Evolutionary conservation across 2,888 invertebrate species (phyloP), one percentile per base, ranked within the genome.

Genomic region (Drosophila dives): DNA sequence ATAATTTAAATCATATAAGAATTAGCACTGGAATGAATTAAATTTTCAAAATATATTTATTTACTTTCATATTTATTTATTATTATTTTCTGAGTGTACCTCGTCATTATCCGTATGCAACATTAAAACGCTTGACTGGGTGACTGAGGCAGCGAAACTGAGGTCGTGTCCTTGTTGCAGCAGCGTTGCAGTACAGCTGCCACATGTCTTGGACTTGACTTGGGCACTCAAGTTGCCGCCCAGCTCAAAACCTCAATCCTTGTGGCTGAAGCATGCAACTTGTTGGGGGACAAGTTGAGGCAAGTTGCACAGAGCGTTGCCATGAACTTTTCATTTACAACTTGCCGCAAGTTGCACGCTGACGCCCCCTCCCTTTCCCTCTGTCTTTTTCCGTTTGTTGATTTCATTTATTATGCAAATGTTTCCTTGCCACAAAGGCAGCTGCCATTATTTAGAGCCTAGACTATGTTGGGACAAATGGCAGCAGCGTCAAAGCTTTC

Each of bases 381-480:
- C 1, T 3, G 12, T 56, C 6, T n/a, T 11, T 17, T 26, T 55
- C 17, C 15, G 63, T 71, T 64, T 60, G 58, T 72, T 80, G 68
- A 87, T 85, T 89, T 86, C 73, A 87, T 90, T 86, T 87, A 89
- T 86, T 87, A 90, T 89, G 89, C 70, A 89, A 69, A 82, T 80
- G 59, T 53, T 79, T 84, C 54, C 62, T 64, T 49, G 48, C 69
- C 59, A 45, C 62, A 55, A 42, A 65, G 29, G 38, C 55, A 55
- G 38, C 26, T 12, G 26, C 26, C 26, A 55, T 55, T 55, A 38
- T 38, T 38, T 63, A 60, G 62, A 64, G 88, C 81, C 81, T 81
- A 80, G 74, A 66, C 71, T 58, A 68, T 55, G 73, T 65, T 23
- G 26, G 67, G 75, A 77, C 63, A 86, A 86, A 90, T 89, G 86